These are phyloP conservation scores for Rhombomys opimus DNA, from an alignment of 2,113 vertebrate genomes.

Conservation along the genomic window DNA sequence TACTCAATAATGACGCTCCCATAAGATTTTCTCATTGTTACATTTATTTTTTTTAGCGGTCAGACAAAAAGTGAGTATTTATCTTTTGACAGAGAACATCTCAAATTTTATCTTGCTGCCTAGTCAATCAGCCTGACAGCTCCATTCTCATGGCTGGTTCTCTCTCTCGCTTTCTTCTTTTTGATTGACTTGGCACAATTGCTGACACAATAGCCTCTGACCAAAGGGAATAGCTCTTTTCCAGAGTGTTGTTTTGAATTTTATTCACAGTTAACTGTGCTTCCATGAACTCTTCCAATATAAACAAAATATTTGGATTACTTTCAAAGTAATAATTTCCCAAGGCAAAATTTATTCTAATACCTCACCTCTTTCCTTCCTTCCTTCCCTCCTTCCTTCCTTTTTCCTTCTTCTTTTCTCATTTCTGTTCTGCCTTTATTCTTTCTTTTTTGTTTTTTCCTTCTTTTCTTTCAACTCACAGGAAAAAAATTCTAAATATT, in stretches of 20 bases:
- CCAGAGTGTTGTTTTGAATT: conserved; percentile 81
- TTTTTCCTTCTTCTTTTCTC: no score
- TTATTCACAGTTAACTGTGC: conserved; percentile 75
- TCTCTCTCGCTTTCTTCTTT: conserved; percentile 30
- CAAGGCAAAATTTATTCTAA: conserved; percentile 82
- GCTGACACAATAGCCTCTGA: conserved; percentile 73
- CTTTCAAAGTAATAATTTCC: conserved; percentile 81
- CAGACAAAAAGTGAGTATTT: conserved; percentile 63
- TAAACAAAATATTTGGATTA: conserved; percentile 82
- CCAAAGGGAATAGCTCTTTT: conserved; percentile 72
- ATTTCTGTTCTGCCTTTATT: fast-evolving
- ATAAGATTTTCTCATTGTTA: conserved; percentile 35
- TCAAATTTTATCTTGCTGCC: conserved; percentile 57
- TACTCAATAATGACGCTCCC: conserved; percentile 1
- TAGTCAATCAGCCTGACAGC: conserved; percentile 64
- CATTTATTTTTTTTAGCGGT: conserved; percentile 42
- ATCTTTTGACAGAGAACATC: conserved; percentile 41
- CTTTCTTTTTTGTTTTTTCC: neutral
- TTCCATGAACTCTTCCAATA: conserved; percentile 80
- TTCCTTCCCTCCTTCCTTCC: neutral
- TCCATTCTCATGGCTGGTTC: conserved; percentile 57
- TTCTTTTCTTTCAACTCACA: conserved; percentile 37
- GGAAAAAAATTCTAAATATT: conserved; percentile 74
- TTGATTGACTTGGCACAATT: conserved; percentile 67
- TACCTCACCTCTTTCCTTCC: conserved; percentile 7